Base-by-base conservation (phyloP, 2,888 invertebrate genomes). In the Cantharis flavilabris region DNA sequence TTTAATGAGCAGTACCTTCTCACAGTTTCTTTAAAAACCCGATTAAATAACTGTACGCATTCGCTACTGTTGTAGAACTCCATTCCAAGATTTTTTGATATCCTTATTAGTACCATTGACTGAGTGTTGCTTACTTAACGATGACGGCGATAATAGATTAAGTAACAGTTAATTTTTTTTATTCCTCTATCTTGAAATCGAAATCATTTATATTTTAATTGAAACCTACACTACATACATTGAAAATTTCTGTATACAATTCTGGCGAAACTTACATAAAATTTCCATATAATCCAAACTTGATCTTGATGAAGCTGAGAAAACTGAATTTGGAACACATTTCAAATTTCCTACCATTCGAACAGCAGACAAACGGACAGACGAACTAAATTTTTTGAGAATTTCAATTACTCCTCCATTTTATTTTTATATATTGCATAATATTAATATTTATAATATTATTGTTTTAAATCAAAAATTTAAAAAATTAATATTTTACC, bases 1-100 rank as follows among this genome's bases (percentile, higher is more conserved):
- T n/a, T 33, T 33, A 33, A 33, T 33, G 33, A 33, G 33, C 33
- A 65, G 65, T 67, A 67, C 26, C 65, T 67, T 67, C 65, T 67
- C 26, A 67, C 65, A 26, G 26, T 23, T 23, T 67, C 65, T 67
- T 33, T 30, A 20, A 73, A 69, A 73, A 73, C 69, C 71, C 30
- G 75, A 71, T 70, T 75, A 70, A 65, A 71, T 75, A 75, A 75
- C 75, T 75, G 75, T 75, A 26, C 63, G 33, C 14, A 67, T 67
- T 67, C 11, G 65, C 65, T 67, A 67, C 65, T 67, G 65, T 16
- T 16, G 65, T 67, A 23, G 26, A 67, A 67, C 65, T 67, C 26
- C 23, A 20, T 67, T 64, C 20, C 10, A 64, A 20, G 16, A 20
- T 64, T 23, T 67, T 67, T 67, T 67, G 18, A 67, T 67, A 67